These are phyloP conservation scores for Echinometra lucunter DNA, from an alignment of 53 echinoderm and acorn worm genomes.

Conservation along the genomic window DNA sequence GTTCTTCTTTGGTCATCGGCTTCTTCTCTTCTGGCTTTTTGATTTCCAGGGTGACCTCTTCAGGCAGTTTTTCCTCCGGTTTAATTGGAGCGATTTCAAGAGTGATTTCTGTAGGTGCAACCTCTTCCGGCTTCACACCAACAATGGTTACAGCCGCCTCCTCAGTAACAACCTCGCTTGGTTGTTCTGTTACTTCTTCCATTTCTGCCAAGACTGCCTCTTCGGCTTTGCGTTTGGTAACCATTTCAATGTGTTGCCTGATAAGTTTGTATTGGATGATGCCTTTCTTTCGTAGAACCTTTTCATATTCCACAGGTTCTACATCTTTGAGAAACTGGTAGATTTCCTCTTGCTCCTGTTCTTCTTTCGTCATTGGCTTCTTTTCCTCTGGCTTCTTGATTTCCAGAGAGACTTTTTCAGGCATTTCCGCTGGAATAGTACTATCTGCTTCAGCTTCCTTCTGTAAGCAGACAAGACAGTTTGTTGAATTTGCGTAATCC, in stretches of 20 bases:
- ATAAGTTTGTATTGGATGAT: slow-evolving; percentile 72
- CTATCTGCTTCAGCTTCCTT: neutral
- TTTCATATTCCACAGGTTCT: slow-evolving; percentile 72
- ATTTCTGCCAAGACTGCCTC: slow-evolving; percentile 59
- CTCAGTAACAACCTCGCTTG: no score
- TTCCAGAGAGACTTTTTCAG: slow-evolving; percentile 22
- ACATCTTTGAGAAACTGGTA: neutral
- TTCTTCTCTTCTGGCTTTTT: slow-evolving; percentile 26
- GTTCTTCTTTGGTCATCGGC: neutral
- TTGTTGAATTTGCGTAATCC: neutral
- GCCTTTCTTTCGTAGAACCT: slow-evolving; percentile 54
- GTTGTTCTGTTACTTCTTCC: slow-evolving; percentile 32
- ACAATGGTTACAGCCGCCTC: no score
- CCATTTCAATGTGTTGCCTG: slow-evolving; percentile 72
- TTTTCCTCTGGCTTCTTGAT: slow-evolving; percentile 5
- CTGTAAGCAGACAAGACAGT: slow-evolving; percentile 4
- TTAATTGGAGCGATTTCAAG: slow-evolving; percentile 46
- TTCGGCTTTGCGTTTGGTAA: slow-evolving; percentile 69
- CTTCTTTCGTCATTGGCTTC: neutral
- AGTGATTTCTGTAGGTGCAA: slow-evolving; percentile 2
- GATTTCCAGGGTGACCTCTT: neutral
- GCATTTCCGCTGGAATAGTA: neutral
- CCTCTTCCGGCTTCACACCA: no score
- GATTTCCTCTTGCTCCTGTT: slow-evolving; percentile 49
- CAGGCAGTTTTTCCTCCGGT: slow-evolving; percentile 56